phyloP scores from a whole-genome alignment of 1,140 invertebrate genomes.

The Drosophila sp. region DNA sequence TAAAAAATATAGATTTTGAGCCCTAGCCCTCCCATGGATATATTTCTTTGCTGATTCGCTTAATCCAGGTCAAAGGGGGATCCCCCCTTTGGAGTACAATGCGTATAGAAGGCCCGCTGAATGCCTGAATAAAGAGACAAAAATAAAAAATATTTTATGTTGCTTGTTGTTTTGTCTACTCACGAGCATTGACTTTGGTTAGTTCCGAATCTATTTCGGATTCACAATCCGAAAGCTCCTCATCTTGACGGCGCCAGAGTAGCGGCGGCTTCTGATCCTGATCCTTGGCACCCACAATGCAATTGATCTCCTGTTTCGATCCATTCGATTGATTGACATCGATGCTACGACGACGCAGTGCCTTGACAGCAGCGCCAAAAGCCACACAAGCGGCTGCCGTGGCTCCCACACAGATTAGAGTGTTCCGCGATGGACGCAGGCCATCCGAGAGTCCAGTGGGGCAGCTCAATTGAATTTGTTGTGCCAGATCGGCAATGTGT shows the following conservation, averaged over 20 bases:
- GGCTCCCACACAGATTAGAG: conserved; percentile 37
- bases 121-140: background rate
- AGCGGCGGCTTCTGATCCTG: background rate
- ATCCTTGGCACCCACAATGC: background rate
- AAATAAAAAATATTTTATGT: background rate
- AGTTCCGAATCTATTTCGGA: background rate
- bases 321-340: background rate
- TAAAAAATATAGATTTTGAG: too few relatives aligned
- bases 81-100: background rate
- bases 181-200: background rate
- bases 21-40: too few relatives aligned
- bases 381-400: conserved; percentile 40
- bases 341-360: conserved; percentile 6
- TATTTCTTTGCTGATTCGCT: background rate
- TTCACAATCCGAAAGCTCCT: conserved; percentile 7
- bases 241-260: background rate
- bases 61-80: background rate
- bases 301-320: background rate
- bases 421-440: conserved; percentile 34
- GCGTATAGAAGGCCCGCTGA: conserved; percentile 5
- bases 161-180: background rate
- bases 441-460: background rate
- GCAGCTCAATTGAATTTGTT: conserved; percentile 16
- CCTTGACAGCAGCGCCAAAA: conserved; percentile 36
- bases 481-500: conserved; percentile 7